Conservation (phyloP, 1,140 invertebrate genomes). For the Scaptomyza hsui region DNA sequence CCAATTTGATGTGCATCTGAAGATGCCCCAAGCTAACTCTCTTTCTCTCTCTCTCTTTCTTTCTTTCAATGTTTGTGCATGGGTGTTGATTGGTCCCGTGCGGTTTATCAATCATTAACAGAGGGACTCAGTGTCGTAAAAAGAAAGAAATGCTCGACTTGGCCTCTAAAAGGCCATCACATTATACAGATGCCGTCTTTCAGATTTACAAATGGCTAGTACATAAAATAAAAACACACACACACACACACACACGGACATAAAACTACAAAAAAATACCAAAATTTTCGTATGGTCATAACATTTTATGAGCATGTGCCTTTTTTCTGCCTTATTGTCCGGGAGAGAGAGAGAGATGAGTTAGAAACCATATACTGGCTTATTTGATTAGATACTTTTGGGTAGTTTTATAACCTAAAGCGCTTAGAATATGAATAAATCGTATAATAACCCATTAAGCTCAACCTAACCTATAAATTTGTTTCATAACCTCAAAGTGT, state of each 20-base stretch:
- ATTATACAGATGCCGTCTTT: conserved; percentile 57
- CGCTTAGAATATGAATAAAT: not conserved
- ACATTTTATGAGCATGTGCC: conserved; percentile 49
- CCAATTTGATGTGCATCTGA: conserved; percentile 73
- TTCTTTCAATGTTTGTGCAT: no score
- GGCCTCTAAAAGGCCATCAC: conserved; percentile 71
- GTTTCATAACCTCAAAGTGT: not conserved
- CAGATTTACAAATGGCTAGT: conserved; percentile 58
- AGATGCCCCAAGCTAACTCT: not conserved
- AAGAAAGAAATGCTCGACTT: conserved; percentile 61
- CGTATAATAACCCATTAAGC: no score
- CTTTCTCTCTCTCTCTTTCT: conserved; percentile 2
- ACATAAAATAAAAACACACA: conserved; percentile 46
- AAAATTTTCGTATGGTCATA: conserved; percentile 54
- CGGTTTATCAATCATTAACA: conserved; percentile 80
- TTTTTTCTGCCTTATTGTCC: conserved; percentile 10
- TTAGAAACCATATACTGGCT: conserved; percentile 46
- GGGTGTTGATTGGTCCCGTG: conserved; percentile 74
- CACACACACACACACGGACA: no score
- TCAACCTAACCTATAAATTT: no score
- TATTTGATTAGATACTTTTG: conserved; percentile 57
- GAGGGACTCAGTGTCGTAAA: conserved; percentile 64
- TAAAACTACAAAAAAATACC: conserved; percentile 24
- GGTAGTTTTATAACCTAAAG: no score
- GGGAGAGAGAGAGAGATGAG: conserved; percentile 44